These are phyloP conservation scores for Diaphora mendica DNA, from an alignment of 2,888 invertebrate genomes.

Conservation along the genomic window DNA sequence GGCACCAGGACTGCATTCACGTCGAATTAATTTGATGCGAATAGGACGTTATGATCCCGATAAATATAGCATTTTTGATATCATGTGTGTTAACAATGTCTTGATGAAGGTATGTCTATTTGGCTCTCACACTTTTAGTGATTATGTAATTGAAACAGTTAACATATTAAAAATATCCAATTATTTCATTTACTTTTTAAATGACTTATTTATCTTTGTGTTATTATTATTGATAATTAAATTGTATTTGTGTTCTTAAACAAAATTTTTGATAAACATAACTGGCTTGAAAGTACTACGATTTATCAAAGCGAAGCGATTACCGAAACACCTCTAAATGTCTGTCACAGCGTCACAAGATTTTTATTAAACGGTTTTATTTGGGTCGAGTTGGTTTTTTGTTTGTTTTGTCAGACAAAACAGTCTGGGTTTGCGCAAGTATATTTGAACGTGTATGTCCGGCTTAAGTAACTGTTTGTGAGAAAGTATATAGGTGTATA, in stretches of 20 bases:
- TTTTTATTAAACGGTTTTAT: too few species aligned
- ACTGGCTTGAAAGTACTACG: neutral
- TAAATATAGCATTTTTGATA: slow-evolving; percentile 58
- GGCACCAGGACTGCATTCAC: slow-evolving; percentile 5
- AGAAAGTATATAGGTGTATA: too few species aligned
- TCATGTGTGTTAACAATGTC: slow-evolving; percentile 58
- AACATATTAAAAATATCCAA: neutral
- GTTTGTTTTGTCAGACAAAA: too few species aligned
- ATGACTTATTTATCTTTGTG: neutral
- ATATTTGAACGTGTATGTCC: too few species aligned
- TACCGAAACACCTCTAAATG: neutral
- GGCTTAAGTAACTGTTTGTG: too few species aligned
- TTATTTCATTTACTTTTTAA: neutral
- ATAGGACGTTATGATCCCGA: slow-evolving; percentile 72
- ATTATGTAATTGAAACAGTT: neutral
- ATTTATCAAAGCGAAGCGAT: neutral
- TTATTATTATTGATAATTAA: too few species aligned
- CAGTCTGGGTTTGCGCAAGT: too few species aligned
- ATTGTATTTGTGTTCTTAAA: neutral
- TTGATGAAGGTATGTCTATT: slow-evolving; percentile 54
- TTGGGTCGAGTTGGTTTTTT: too few species aligned
- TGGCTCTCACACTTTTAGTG: neutral
- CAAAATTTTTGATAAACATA: neutral
- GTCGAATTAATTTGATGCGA: slow-evolving; percentile 12
- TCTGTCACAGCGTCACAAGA: neutral